phyloP scores from a whole-genome alignment of 92 coral and sea anemone species.

The Micromussa lordhowensis region DNA sequence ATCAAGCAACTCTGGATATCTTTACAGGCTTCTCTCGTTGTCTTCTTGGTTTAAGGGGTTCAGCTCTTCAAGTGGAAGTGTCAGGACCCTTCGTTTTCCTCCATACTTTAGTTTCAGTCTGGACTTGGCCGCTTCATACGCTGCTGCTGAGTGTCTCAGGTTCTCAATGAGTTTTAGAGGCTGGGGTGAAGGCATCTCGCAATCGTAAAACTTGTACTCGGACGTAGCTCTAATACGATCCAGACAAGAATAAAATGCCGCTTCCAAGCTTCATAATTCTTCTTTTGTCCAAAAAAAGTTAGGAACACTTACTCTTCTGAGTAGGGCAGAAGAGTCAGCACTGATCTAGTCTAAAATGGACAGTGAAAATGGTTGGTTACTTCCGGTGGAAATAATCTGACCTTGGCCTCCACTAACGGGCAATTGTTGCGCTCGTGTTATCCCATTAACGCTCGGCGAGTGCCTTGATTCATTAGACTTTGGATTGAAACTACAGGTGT shows the following conservation, averaged over 20 bases:
- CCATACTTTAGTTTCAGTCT: not conserved
- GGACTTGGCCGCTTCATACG: not conserved
- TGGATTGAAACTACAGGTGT: slow-evolving; percentile 29
- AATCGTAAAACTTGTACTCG: slow-evolving; percentile 57
- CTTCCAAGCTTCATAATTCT: slow-evolving; percentile 63
- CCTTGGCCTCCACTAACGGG: slow-evolving; percentile 1
- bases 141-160: not conserved
- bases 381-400: not conserved
- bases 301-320: slow-evolving; percentile 43
- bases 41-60: slow-evolving; percentile 47
- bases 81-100: not conserved
- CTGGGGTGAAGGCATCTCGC: slow-evolving; percentile 10
- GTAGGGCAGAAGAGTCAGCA: slow-evolving; percentile 13
- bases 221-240: slow-evolving; percentile 22
- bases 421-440: slow-evolving; percentile 16
- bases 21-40: slow-evolving; percentile 53
- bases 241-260: slow-evolving; percentile 6
- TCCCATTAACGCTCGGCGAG: too few relatives aligned
- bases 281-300: slow-evolving; percentile 48
- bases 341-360: slow-evolving; percentile 29
- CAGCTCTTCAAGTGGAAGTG: slow-evolving; percentile 46
- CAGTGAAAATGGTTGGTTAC: not conserved
- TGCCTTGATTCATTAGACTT: slow-evolving; percentile 11
- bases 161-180: slow-evolving; percentile 37
- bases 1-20: slow-evolving; percentile 59